A percentile compares a stretch with the other conserved stretches of the same genome.
phyloP scores from a whole-genome alignment of 53 echinoderm and acorn worm genomes.

The Astropecten irregularis region DNA sequence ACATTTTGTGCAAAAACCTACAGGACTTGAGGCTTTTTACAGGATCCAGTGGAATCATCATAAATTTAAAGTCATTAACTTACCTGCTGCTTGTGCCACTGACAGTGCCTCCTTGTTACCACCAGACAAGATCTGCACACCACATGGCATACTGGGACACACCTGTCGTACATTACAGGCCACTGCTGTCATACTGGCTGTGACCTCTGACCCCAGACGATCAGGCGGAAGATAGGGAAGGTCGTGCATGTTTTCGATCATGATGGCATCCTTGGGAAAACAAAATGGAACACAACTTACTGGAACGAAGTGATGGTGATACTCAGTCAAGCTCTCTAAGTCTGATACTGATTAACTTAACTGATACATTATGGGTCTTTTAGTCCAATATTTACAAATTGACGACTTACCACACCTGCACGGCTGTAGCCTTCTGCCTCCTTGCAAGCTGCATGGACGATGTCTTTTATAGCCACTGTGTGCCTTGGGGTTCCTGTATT shows the following conservation, averaged over 20 bases:
- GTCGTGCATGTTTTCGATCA: constrained; percentile 98
- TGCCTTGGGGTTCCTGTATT: constrained; percentile 82
- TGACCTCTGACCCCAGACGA: constrained; percentile 81
- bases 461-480: constrained; percentile 53
- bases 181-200: constrained; percentile 83
- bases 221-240: constrained; percentile 83
- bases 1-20: too few relatives aligned
- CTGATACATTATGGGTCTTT: too few relatives aligned
- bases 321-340: too few relatives aligned
- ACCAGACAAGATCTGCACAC: constrained; percentile 84
- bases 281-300: too few relatives aligned
- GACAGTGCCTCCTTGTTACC: constrained; percentile 86
- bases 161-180: constrained; percentile 72
- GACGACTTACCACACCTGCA: constrained; percentile 90
- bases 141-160: constrained; percentile 78
- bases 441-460: constrained; percentile 70
- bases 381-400: too few relatives aligned
- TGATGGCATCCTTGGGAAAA: constrained; percentile 89
- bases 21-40: too few relatives aligned
- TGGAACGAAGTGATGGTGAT: too few relatives aligned
- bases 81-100: constrained; percentile 86
- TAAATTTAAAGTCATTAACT: too few relatives aligned
- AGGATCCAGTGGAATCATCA: too few relatives aligned
- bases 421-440: constrained; percentile 75
- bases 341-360: too few relatives aligned